Percentiles rank a stretch among this genome's conserved stretches.
Evolutionary conservation across 2,797 vertebrate species (phyloP).

Genomic region (Hylomyscus alleni): DNA sequence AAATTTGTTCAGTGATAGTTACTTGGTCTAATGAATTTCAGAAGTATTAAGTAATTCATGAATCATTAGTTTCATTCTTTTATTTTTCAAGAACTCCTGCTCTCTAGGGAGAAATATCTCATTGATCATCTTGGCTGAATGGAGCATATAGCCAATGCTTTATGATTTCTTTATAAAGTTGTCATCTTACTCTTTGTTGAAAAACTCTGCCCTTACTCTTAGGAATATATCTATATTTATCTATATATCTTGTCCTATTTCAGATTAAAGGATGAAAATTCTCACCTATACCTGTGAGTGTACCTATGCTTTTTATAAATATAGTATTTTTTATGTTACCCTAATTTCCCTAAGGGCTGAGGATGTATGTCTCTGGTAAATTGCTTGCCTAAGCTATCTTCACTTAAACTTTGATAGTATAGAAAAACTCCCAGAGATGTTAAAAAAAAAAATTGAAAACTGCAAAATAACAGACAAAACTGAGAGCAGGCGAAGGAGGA

Average conservation of each 20-base stretch:
- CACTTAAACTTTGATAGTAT: constrained; percentile 60
- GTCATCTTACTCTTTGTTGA: constrained; percentile 60
- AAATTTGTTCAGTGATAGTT: constrained; percentile 45
- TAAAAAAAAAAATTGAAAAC: constrained; percentile 35
- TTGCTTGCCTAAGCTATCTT: constrained; percentile 32
- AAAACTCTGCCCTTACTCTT: constrained; percentile 29
- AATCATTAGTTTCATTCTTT: constrained; percentile 11
- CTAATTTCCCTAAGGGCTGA: background rate
- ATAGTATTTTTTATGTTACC: constrained; percentile 42
- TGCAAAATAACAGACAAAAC: constrained; percentile 28
- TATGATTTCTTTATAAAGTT: constrained; percentile 24
- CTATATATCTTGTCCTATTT: constrained; percentile 19
- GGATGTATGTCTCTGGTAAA: background rate
- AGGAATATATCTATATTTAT: background rate
- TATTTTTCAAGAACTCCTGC: background rate
- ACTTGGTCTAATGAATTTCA: constrained; percentile 39
- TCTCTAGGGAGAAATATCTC: constrained; percentile 15
- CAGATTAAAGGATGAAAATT: constrained; percentile 55
- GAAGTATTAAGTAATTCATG: constrained; percentile 54
- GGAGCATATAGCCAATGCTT: constrained; percentile 10
- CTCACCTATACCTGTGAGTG: background rate
- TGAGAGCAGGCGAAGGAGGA: background rate
- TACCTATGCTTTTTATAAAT: constrained; percentile 45
- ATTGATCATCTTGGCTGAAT: constrained; percentile 5
- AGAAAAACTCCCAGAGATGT: constrained; percentile 49